Base-by-base conservation (phyloP, 2,888 invertebrate genomes). In the Trichogramma evanescens region DNA sequence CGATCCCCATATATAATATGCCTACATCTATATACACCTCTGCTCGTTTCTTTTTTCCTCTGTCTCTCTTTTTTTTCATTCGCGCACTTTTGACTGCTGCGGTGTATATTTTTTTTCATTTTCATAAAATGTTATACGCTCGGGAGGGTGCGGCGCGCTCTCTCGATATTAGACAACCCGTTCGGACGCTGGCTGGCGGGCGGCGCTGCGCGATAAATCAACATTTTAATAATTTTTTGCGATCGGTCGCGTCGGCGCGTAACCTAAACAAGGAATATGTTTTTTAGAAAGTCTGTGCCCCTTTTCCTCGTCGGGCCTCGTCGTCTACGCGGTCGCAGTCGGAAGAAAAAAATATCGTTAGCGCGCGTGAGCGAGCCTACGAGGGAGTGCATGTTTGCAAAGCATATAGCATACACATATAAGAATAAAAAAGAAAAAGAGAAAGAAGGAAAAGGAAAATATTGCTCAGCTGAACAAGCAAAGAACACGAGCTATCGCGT, bases 1-100 rank as follows among this genome's bases (percentile, higher is more conserved):
- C 75, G 75, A 75, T 73, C 75, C 70, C 63, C 63, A 66, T 26
- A 2, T 26, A 26, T 26, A 26, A 62, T 51, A 71, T 71, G 70
- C 72, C 71, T 72, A 72, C 71, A 70, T 72, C 68, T 69, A 67
- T 68, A 71, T 67, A 62, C 39, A 41, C 8, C 45, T 10, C 3
- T 9, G 45, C 44, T 6, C 43, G 4, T 10, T n/a, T 50, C 8
- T 50, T 38, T 39, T 10, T 42, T 41, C 42, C 40, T 26, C 8
- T 42, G 9, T n/a, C 50, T 44, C 39, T 9, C 51, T 5, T 40
- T 42, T 46, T 3, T 57, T 6, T 57, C 41, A 13, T 9, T 8
- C 41, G 4, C 38, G 41, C 10, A 10, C 41, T 5, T 40, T 38
- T 39, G 39, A 26, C 3, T n/a, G 4, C 6, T 38, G 1, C 57